Percentiles rank a stretch among this genome's conserved stretches.
Conservation (phyloP, 2,797 vertebrate species). For the Sebastes taczanowskii region DNA sequence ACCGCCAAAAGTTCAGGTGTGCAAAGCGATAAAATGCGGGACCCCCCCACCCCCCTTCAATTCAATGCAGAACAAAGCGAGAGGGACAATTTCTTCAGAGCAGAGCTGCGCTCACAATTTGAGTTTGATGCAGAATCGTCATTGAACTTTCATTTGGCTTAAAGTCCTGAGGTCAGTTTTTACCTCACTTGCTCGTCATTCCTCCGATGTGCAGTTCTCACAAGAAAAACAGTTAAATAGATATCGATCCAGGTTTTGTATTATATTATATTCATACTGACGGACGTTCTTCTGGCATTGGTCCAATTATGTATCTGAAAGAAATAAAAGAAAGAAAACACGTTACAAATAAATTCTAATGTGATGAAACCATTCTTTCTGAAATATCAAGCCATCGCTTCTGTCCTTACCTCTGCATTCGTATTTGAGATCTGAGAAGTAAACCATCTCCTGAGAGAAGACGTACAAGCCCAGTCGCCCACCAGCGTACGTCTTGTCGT, state of each 20-base stretch:
- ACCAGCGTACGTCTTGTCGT: constrained; percentile 96
- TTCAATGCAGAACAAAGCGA: constrained; percentile 56
- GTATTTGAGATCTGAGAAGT: constrained; percentile 99
- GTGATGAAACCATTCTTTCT: background rate
- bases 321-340: constrained; percentile 35
- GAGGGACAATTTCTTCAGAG: constrained; percentile 72
- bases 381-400: background rate
- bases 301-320: constrained; percentile 91
- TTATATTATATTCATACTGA: constrained; percentile 65
- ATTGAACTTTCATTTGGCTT: constrained; percentile 77
- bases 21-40: constrained; percentile 71
- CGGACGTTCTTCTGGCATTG: constrained; percentile 79
- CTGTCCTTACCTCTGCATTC: constrained; percentile 93
- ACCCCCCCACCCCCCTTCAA: constrained; percentile 18
- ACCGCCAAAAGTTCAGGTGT: constrained; percentile 75
- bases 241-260: constrained; percentile 79
- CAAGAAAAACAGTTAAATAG: constrained; percentile 84
- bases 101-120: constrained; percentile 80
- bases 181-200: constrained; percentile 84
- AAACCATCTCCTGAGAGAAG: constrained; percentile 99
- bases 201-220: constrained; percentile 82
- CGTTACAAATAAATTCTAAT: constrained; percentile 5
- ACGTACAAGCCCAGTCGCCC: constrained; percentile 96
- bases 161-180: constrained; percentile 81
- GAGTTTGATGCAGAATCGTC: constrained; percentile 78